phyloP scores from a whole-genome alignment of 2,888 invertebrate genomes.

The Rhimphoctona megacephalus region DNA sequence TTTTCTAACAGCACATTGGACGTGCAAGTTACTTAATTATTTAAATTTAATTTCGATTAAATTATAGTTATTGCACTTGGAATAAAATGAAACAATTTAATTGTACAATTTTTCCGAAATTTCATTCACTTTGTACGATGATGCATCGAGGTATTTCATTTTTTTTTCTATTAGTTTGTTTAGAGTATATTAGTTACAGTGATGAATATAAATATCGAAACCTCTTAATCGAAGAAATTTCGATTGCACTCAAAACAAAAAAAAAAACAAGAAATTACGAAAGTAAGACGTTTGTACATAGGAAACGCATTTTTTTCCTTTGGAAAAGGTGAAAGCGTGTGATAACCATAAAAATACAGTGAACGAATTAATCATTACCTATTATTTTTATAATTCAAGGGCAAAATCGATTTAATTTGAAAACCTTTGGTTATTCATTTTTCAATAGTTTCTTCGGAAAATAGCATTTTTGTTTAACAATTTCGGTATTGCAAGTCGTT shows the following conservation, averaged over 20 bases:
- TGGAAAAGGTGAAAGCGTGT: not conserved
- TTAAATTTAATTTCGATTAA: conserved; percentile 2
- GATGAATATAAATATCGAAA: not conserved
- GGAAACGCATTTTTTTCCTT: not conserved
- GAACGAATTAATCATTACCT: not conserved
- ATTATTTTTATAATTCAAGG: not conserved
- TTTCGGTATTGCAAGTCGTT: not conserved
- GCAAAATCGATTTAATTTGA: not conserved
- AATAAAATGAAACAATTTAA: not conserved
- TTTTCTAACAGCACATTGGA: conserved; percentile 31
- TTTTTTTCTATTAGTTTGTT: not conserved
- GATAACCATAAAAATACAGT: conserved; percentile 1
- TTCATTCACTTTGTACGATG: not conserved
- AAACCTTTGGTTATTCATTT: not conserved
- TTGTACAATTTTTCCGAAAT: not conserved
- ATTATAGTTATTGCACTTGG: not conserved
- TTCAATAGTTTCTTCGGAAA: not conserved
- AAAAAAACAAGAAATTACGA: not conserved
- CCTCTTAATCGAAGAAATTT: not conserved
- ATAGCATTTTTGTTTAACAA: not conserved
- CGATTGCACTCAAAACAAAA: not conserved
- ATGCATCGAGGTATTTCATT: not conserved
- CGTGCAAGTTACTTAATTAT: conserved; percentile 41
- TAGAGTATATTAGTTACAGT: not conserved
- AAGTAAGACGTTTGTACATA: not conserved